Percentiles rank a stretch among this genome's conserved stretches.
phyloP scores from a whole-genome alignment of 2,113 vertebrate genomes.

The Pteronura brasiliensis region DNA sequence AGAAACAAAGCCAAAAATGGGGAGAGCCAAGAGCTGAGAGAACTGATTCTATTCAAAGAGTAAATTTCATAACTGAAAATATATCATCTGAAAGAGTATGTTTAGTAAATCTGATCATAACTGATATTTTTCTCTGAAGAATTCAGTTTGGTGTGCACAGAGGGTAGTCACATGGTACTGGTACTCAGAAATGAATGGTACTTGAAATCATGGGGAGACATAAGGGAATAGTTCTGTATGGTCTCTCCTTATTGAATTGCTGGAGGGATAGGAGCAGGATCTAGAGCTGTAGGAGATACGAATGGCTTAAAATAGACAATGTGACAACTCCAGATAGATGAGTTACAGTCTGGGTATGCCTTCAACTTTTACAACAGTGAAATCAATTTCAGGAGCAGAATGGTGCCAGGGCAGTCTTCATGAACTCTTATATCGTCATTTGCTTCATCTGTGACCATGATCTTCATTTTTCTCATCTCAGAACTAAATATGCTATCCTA shows the following conservation, averaged over 20 bases:
- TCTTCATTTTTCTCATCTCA: not conserved
- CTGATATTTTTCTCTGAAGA: not conserved
- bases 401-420: not conserved
- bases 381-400: not conserved
- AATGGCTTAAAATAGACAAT: not conserved
- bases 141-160: not conserved
- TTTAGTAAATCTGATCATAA: not conserved
- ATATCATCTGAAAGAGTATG: not conserved
- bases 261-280: not conserved
- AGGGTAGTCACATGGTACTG: not conserved
- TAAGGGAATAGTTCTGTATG: not conserved
- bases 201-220: not conserved
- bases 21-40: not conserved
- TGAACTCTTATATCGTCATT: not conserved
- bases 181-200: not conserved
- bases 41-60: not conserved
- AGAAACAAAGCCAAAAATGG: not conserved
- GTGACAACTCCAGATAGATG: not conserved
- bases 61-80: not conserved
- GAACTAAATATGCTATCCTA: not conserved
- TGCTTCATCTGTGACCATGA: not conserved
- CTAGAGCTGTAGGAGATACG: not conserved
- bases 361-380: not conserved
- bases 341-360: not conserved
- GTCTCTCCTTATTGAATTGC: not conserved